phyloP scores from a whole-genome alignment of 1,140 invertebrate species.

The Brachionus manjavacas region DNA sequence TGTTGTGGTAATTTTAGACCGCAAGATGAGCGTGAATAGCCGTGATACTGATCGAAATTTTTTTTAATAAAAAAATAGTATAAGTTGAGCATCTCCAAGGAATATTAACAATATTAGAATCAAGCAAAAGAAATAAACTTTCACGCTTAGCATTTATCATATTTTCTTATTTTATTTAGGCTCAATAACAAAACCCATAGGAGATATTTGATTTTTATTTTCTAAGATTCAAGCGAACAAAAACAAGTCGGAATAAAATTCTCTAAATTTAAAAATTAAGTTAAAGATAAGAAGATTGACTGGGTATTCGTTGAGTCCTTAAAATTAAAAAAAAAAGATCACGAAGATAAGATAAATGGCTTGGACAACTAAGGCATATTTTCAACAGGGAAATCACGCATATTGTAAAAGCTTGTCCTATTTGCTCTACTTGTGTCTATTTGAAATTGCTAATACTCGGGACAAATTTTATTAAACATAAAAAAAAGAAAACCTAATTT shows the following conservation, averaged over 20 bases:
- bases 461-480: not conserved
- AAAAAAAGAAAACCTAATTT: constrained; percentile 16
- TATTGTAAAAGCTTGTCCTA: not conserved
- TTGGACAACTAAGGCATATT: not conserved
- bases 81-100: not conserved
- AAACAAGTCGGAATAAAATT: not conserved
- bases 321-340: not conserved
- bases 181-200: not conserved
- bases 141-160: not conserved
- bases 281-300: not conserved
- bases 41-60: not conserved
- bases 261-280: not conserved
- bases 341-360: constrained; percentile 10
- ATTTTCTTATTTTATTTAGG: not conserved
- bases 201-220: not conserved
- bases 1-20: not conserved
- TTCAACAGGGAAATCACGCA: not conserved
- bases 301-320: not conserved
- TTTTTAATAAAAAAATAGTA: not conserved
- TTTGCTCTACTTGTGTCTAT: constrained; percentile 25
- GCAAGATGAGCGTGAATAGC: not conserved
- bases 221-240: not conserved
- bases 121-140: not conserved
- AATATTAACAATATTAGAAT: not conserved
- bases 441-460: not conserved